Base-by-base conservation (phyloP, 2,797 vertebrate genomes). In the Acanthiza pusilla region DNA sequence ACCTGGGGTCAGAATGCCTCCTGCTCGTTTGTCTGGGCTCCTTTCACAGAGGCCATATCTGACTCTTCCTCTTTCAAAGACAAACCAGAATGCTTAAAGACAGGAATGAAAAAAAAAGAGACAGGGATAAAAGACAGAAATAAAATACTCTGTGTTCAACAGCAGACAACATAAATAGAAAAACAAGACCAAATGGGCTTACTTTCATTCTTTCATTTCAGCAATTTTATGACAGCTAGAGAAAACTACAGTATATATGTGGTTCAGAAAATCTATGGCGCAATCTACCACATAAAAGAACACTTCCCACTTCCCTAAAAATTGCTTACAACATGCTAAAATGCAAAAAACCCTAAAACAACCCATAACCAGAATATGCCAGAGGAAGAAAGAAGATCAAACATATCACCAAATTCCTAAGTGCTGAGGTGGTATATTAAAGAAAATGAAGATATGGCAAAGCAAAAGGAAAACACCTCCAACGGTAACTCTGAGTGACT, bases 151-250 rank as follows among this genome's bases (percentile, higher is more conserved):
- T 8, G 7, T 32, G 7, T 48, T 58, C 77, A 70, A 32, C 17
- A 68, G 38, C 4, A 58, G 54, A 73, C n/a, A 84, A 48, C 36
- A 72, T 70, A 89, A 88, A 81, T 11, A 76, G 32, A 55, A 78
- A 89, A 55, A 36, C 16, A 55, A 42, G 36, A 82, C 13, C 66
- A 73, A 89, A 73, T 5, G 6, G 27, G 5, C 11, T 94, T 7
- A 18, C 27, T 79, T 86, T 84, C n/a, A 62, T 84, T 85, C 45
- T 87, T 91, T 75, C 15, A 81, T 84, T 91, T 92, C 26, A 54
- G 43, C 48, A 48, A 2, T 21, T 75, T 22, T 58, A 58, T 21
- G n/a, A 17, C 27, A 62, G 12, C 20, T 79, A 74, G 51, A 91
- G 40, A 51, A 86, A 92, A 43, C 6, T 62, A 1, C 15, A 26